phyloP scores from a whole-genome alignment of 2,888 invertebrate species.

The Cosmopolites sordidus region DNA sequence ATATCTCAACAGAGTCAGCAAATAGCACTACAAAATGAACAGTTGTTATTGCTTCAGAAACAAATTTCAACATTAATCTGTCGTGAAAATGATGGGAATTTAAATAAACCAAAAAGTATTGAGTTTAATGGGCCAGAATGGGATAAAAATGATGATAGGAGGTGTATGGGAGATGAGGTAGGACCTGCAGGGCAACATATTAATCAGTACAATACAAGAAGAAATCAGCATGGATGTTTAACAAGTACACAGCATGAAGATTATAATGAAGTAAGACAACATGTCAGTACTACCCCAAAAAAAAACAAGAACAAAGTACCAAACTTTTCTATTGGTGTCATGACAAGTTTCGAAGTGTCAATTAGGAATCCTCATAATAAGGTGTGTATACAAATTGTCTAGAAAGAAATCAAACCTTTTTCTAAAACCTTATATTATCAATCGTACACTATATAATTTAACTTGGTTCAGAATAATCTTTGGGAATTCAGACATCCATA shows the following conservation, averaged over 20 bases:
- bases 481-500: too few relatives aligned
- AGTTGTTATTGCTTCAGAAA: constrained; percentile 59
- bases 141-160: background rate
- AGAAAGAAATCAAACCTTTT: background rate
- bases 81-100: constrained; percentile 14
- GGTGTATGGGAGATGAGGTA: background rate
- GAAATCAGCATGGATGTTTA: constrained; percentile 18
- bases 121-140: background rate
- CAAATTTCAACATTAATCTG: constrained; percentile 58
- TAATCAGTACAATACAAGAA: background rate
- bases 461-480: background rate
- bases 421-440: background rate
- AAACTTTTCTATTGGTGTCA: constrained; percentile 65
- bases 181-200: background rate
- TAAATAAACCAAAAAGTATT: background rate
- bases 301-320: constrained; percentile 41
- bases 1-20: constrained; percentile 64
- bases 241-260: constrained; percentile 32
- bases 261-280: constrained; percentile 12
- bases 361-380: constrained; percentile 32
- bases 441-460: too few relatives aligned
- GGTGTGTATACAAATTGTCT: background rate
- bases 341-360: constrained; percentile 67
- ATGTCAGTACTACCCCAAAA: constrained; percentile 37
- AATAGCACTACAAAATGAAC: constrained; percentile 58